phyloP scores from a whole-genome alignment of 2,888 invertebrate species.

The Chaitophorus viminalis region DNA sequence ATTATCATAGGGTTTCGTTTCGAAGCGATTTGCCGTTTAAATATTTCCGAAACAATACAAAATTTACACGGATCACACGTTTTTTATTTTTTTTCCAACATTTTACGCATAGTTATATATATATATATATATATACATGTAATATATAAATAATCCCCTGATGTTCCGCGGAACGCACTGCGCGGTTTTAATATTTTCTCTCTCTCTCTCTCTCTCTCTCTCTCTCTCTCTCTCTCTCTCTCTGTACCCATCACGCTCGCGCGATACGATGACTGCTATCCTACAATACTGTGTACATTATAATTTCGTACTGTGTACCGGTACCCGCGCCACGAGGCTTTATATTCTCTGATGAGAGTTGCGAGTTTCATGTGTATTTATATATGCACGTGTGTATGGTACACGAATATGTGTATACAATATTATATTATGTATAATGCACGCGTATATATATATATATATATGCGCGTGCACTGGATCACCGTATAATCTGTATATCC shows the following conservation, averaged over 20 bases:
- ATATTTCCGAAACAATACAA: neutral
- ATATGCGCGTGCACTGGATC: neutral
- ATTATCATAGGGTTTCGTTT: too few species aligned
- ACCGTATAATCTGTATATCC: slow-evolving; percentile 42
- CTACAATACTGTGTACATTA: neutral
- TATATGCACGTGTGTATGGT: too few species aligned
- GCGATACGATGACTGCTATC: neutral
- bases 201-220: too few species aligned
- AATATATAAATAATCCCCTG: too few species aligned
- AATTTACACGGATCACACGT: neutral
- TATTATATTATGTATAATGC: too few species aligned
- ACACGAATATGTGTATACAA: too few species aligned
- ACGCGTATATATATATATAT: too few species aligned
- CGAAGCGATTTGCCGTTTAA: neutral
- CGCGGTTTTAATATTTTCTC: slow-evolving; percentile 34
- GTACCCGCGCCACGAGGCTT: neutral
- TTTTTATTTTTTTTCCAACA: neutral
- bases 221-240: too few species aligned
- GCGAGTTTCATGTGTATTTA: neutral
- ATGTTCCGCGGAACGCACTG: neutral
- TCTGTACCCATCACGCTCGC: neutral
- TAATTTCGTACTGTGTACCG: too few species aligned
- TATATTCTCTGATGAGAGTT: slow-evolving; percentile 46
- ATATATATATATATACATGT: too few species aligned
- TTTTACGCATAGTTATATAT: too few species aligned